Evolutionary conservation across 2,113 vertebrate species (phyloP), one percentile per base, ranked within the genome.

Genomic region (Ictalurus punctatus): DNA sequence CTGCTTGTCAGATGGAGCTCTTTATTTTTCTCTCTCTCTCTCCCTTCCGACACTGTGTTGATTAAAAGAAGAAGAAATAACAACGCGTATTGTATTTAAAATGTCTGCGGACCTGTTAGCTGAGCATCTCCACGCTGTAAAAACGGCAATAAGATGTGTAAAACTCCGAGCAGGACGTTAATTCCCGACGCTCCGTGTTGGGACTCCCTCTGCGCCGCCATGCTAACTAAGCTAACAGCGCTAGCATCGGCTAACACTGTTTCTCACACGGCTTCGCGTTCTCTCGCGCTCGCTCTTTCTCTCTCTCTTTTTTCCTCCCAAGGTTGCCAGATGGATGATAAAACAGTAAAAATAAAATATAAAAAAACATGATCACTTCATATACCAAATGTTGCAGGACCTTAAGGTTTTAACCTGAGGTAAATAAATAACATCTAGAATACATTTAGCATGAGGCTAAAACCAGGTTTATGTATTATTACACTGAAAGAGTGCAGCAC

Each of bases 151-250:
- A 98, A 93, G 87, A 98, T 93, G 80, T 98, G 97, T 91, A 96
- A 89, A 90, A 98, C 93, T 93, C 97, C 97, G 69, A 98, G 89
- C 90, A 98, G 92, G 87, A 98, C 94, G 92, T 97, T 97, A 93
- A 97, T 95, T 94, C 97, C 85, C 85, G 85, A 97, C 87, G 97
- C 94, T 95, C 96, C 93, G 90, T 95, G 95, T 90, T 95, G 95
- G 95, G 96, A 95, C 95, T 95, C 95, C 92, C 95, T 95, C 94
- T 94, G 96, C 96, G 96, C 97, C 96, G 97, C 97, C 97, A 98
- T 98, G 96, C 97, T 97, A 95, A 93, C 93, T 91, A 93, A 90
- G 93, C 79, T 89, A 76, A 86, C 87, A 69, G 84, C 76, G 83
- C 90, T 88, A 79, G 30, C 74, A 19, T 52, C 48, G 63, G 61